Evolutionary conservation across 2,888 invertebrate genomes (phyloP).

Genomic region (Cataglyphis albicans): DNA sequence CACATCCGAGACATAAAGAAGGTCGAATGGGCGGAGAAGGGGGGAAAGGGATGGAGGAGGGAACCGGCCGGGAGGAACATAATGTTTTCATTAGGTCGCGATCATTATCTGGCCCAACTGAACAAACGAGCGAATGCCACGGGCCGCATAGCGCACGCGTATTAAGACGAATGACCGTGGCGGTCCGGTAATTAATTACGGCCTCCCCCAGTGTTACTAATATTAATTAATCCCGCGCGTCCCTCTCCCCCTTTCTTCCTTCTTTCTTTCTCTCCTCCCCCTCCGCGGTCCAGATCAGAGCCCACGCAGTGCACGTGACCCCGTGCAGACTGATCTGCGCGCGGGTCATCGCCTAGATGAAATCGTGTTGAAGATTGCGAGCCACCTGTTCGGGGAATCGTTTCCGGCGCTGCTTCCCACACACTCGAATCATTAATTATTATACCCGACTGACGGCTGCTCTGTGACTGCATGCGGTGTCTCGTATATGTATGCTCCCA

Average conservation of each 20-base stretch:
- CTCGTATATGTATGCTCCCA: neutral
- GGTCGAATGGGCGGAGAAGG: neutral
- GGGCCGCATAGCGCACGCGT: slow-evolving; percentile 71
- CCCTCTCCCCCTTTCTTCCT: neutral
- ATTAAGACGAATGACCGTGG: slow-evolving; percentile 79
- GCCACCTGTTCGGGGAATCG: slow-evolving; percentile 65
- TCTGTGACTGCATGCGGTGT: slow-evolving; percentile 2
- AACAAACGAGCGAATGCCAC: slow-evolving; percentile 76
- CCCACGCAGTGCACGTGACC: slow-evolving; percentile 58
- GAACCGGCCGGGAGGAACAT: slow-evolving; percentile 64
- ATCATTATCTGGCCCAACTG: slow-evolving; percentile 77
- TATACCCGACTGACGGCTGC: neutral
- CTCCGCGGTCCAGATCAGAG: slow-evolving; percentile 41
- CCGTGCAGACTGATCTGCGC: slow-evolving; percentile 39
- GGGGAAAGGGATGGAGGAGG: neutral
- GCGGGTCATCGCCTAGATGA: slow-evolving; percentile 41
- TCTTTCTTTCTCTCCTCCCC: neutral
- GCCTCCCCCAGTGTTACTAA: slow-evolving; percentile 79
- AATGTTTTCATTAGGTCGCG: slow-evolving; percentile 81
- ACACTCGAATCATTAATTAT: slow-evolving; percentile 61
- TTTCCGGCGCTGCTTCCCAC: slow-evolving; percentile 61
- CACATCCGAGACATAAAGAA: slow-evolving; percentile 11
- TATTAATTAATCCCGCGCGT: slow-evolving; percentile 80
- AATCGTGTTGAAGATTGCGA: slow-evolving; percentile 40
- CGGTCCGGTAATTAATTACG: slow-evolving; percentile 78